These are phyloP conservation scores for Menura novaehollandiae DNA, from an alignment of 2,113 vertebrate species.

Conservation along the genomic window DNA sequence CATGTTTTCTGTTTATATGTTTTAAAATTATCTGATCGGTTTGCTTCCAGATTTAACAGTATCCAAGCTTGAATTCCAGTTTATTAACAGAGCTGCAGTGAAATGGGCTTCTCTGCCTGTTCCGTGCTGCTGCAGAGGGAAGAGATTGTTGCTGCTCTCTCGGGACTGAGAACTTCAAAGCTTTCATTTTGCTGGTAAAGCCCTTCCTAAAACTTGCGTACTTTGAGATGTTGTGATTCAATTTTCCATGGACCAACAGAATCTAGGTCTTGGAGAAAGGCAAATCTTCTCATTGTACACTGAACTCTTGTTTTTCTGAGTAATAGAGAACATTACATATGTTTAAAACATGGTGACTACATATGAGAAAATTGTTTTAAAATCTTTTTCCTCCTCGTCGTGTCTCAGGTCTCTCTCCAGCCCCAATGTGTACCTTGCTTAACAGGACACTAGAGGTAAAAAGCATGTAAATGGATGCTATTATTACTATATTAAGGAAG, in stretches of 20 bases:
- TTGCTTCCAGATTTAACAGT: not conserved
- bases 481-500: not conserved
- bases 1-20: not conserved
- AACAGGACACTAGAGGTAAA: not conserved
- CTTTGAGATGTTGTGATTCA: not conserved
- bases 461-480: not conserved
- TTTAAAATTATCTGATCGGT: not conserved
- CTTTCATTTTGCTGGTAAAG: not conserved
- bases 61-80: not conserved
- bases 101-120: not conserved
- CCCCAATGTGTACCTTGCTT: not conserved
- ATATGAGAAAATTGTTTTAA: not conserved
- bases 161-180: not conserved
- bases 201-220: not conserved
- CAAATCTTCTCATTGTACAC: not conserved
- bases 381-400: not conserved
- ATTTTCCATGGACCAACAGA: not conserved
- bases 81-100: not conserved
- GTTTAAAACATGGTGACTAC: not conserved
- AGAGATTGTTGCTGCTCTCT: not conserved
- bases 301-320: not conserved
- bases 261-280: not conserved
- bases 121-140: not conserved
- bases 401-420: not conserved
- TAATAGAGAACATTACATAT: not conserved